These are phyloP conservation scores for Hyphantria cunea DNA, from an alignment of 1,140 invertebrate species.

Conservation along the genomic window DNA sequence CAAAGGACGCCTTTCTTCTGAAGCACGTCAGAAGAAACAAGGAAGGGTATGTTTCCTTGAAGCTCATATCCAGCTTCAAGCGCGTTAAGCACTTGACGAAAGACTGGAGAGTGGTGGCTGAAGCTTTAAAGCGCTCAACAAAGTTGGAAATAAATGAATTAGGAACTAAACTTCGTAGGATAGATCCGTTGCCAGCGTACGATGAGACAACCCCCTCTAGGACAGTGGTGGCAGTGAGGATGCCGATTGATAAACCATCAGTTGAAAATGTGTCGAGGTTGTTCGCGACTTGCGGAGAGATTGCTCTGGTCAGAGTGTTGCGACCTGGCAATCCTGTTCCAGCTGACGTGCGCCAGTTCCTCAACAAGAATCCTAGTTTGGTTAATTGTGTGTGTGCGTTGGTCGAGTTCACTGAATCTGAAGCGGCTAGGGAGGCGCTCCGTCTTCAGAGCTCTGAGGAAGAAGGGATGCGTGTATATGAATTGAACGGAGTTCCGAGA, in stretches of 20 bases:
- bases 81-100: slow-evolving; percentile 95
- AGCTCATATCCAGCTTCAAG: slow-evolving; percentile 96
- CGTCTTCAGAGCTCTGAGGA: slow-evolving; percentile 81
- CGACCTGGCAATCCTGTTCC: slow-evolving; percentile 93
- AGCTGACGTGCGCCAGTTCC: slow-evolving; percentile 93
- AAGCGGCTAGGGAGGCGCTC: slow-evolving; percentile 91
- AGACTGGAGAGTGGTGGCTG: slow-evolving; percentile 95
- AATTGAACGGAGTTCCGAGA: slow-evolving; percentile 83
- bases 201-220: slow-evolving; percentile 95
- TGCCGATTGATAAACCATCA: slow-evolving; percentile 91
- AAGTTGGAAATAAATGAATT: slow-evolving; percentile 95
- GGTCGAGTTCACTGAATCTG: slow-evolving; percentile 94
- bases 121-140: slow-evolving; percentile 89
- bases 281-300: slow-evolving; percentile 93
- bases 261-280: slow-evolving; percentile 94
- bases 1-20: slow-evolving; percentile 96
- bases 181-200: slow-evolving; percentile 92
- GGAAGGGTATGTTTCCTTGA: slow-evolving; percentile 96
- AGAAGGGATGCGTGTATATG: slow-evolving; percentile 81
- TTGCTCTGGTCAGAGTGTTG: slow-evolving; percentile 92
- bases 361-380: slow-evolving; percentile 94
- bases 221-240: slow-evolving; percentile 92
- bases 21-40: slow-evolving; percentile 97
- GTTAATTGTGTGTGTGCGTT: slow-evolving; percentile 92
- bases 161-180: slow-evolving; percentile 94